Evolutionary conservation across 2,888 invertebrate genomes (phyloP).

Genomic region (Perizoma affinitatum): DNA sequence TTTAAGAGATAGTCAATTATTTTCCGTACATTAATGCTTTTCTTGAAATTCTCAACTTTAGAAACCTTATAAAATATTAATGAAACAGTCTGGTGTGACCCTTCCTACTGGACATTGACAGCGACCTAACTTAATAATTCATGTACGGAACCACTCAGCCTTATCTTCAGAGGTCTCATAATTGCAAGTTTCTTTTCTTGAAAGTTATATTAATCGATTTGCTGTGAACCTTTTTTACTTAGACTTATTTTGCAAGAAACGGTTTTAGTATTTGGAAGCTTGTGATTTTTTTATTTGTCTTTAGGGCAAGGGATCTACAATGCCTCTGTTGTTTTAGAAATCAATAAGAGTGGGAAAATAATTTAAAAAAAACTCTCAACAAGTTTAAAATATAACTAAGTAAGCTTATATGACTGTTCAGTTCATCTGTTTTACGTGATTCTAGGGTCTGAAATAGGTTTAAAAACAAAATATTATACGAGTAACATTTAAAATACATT

Average conservation of each 20-base stretch:
- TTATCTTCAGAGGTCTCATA: slow-evolving; percentile 16
- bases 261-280: too few species aligned
- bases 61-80: slow-evolving; percentile 23
- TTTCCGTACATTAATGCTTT: neutral
- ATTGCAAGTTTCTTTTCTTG: slow-evolving; percentile 11
- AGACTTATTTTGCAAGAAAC: too few species aligned
- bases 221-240: slow-evolving; percentile 10
- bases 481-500: too few species aligned
- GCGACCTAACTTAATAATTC: slow-evolving; percentile 22
- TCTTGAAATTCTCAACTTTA: neutral
- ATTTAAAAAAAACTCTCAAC: neutral
- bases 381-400: too few species aligned
- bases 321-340: neutral
- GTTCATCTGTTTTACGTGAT: too few species aligned
- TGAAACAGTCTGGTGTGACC: slow-evolving; percentile 7
- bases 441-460: too few species aligned
- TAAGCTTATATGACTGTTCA: too few species aligned
- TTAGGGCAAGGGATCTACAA: too few species aligned
- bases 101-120: slow-evolving; percentile 15
- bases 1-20: neutral
- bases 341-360: neutral
- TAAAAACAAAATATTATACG: too few species aligned
- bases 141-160: slow-evolving; percentile 14
- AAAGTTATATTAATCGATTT: slow-evolving; percentile 8
- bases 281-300: too few species aligned